These are phyloP conservation scores for Limnothrissa miodon DNA, from an alignment of 2,113 vertebrate species.

Conservation along the genomic window DNA sequence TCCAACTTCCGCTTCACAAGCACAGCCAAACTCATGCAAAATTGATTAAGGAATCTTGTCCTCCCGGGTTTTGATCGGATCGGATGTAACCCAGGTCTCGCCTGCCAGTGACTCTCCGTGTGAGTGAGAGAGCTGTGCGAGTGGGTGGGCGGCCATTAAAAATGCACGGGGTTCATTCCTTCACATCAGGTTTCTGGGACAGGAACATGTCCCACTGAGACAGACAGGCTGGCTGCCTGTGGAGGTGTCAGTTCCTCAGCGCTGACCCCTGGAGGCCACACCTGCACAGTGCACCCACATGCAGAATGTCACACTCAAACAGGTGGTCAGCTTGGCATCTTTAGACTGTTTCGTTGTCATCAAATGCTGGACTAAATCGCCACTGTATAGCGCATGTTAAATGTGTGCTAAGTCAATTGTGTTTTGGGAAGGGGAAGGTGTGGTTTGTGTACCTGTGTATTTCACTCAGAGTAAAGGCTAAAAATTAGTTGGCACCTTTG, in stretches of 20 bases:
- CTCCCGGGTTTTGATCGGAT: constrained; percentile 47
- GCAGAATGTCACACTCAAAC: constrained; percentile 3
- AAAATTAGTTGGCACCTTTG: background rate
- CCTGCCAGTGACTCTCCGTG: constrained; percentile 34
- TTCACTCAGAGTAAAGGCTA: background rate
- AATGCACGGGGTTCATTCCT: constrained; percentile 50
- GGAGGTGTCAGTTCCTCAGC: background rate
- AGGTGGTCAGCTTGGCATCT: background rate
- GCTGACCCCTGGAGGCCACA: background rate
- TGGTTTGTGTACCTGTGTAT: background rate
- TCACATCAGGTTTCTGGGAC: constrained; percentile 37
- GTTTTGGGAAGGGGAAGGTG: background rate
- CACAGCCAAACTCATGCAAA: constrained; percentile 56
- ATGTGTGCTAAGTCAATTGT: background rate
- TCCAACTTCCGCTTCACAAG: constrained; percentile 47
- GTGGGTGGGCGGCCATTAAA: constrained; percentile 51
- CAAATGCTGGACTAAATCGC: background rate
- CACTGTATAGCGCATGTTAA: background rate
- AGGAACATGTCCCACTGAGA: constrained; percentile 7
- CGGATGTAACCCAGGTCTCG: constrained; percentile 54
- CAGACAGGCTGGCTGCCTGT: no score
- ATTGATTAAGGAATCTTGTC: constrained; percentile 59
- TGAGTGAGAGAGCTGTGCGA: constrained; percentile 18
- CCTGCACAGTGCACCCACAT: no score
- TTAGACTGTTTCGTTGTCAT: background rate